phyloP scores from a whole-genome alignment of 2,888 invertebrate genomes.

The Pterobdella sp. region DNA sequence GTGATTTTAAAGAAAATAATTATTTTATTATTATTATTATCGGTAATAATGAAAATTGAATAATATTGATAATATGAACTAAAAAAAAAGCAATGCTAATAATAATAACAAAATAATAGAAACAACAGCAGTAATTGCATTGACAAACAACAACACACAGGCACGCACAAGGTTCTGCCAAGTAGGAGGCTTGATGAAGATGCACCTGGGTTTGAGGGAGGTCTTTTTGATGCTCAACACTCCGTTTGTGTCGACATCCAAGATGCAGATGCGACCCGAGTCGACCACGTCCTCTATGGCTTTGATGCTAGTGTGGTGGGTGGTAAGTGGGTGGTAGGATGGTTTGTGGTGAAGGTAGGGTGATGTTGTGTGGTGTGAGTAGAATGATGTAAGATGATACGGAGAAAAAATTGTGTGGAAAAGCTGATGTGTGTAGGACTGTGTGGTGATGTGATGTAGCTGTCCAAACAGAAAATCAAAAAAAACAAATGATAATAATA shows the following conservation, averaged over 20 bases:
- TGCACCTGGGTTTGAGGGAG: conserved; percentile 70
- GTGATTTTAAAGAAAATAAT: neutral
- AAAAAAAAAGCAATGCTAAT: neutral
- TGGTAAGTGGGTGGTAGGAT: too few species aligned
- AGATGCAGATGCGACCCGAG: conserved; percentile 76
- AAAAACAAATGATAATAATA: neutral
- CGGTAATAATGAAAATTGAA: neutral
- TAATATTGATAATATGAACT: neutral
- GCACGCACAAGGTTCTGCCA: conserved; percentile 63
- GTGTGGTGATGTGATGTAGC: neutral
- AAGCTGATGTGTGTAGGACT: neutral
- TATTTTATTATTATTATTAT: neutral
- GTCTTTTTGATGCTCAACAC: conserved; percentile 76
- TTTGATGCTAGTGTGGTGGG: conserved; percentile 43
- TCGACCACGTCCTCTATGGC: conserved; percentile 73
- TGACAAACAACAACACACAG: too few species aligned
- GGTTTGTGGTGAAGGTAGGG: neutral
- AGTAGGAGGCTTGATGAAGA: conserved; percentile 88
- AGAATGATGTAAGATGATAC: neutral
- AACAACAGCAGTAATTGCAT: neutral
- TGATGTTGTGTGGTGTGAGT: neutral
- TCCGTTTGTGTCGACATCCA: conserved; percentile 91
- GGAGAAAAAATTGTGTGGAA: neutral
- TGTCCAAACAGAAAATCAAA: neutral
- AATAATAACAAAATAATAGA: too few species aligned